Base-by-base conservation (phyloP, 64 coral and sea anemone species). In the Anthopleura sola region DNA sequence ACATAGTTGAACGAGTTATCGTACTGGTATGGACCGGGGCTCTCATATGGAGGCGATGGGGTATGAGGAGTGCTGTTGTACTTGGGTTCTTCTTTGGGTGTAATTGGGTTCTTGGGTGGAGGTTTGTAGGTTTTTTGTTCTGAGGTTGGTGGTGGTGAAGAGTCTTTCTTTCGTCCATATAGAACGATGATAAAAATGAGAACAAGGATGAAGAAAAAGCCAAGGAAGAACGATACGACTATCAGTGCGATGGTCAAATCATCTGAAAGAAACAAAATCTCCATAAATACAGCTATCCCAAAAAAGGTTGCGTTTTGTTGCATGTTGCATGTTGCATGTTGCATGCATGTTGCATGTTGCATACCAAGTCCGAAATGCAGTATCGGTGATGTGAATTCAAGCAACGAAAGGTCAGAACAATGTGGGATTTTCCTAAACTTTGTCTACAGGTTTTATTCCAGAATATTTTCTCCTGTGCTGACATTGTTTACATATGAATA, bases 201-300 rank as follows among this genome's bases (percentile, higher is more conserved):
- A 37, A 55, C 17, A 24, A 83, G 15, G 82, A 83, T 83, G 13
- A 83, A 36, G 33, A 55, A 34, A 8, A 83, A 31, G 12, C 82
- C 82, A 21, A 83, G 54, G 24, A 83, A 21, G 47, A 24, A 53
- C 0, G 82, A 83, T 12, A 83, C 33, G 2, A 83, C 50, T 34
- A 83, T 83, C 49, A 83, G 50, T 21, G 82, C 82, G 11, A 33
- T 71, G 13, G 66, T 71, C 28, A 71, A 29, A 32, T 71, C 66
- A 71, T 71, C 66, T 71, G 58, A n/a, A 62, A 62, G n/a, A 60
- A 23, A 20, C 18, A 62, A 8, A 24, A 9, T 5, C 4, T 5
- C 49, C 3, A 51, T 51, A 10, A 51, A 51, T 51, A 48, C 46
- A 3, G 4, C 46, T 48, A 5, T 5, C 4, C 11, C 4, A 48